Percentiles rank a stretch among this genome's conserved stretches.
phyloP scores from a whole-genome alignment of 2,888 invertebrate genomes.

The Seira musarum region DNA sequence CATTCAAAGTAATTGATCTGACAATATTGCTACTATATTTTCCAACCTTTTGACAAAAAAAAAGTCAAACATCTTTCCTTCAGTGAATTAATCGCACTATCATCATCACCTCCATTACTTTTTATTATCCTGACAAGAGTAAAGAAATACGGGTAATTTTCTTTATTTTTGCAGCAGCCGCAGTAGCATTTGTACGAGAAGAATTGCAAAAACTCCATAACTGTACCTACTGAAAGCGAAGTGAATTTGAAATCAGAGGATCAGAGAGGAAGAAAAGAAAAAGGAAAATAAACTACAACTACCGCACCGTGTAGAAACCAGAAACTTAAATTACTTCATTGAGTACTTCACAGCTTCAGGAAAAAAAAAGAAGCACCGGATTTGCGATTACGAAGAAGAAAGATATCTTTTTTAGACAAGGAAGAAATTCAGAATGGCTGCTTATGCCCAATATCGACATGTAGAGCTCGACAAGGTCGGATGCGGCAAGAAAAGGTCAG shows the following conservation, averaged over 20 bases:
- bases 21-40: not conserved
- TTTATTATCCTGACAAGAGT: not conserved
- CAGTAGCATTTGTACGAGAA: not conserved
- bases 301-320: conserved; percentile 37
- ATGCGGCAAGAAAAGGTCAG: conserved; percentile 93
- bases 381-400: not conserved
- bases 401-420: conserved; percentile 9
- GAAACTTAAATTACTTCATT: conserved; percentile 33
- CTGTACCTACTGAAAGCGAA: conserved; percentile 14
- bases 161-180: not conserved
- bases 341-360: not conserved
- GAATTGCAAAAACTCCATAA: conserved; percentile 4
- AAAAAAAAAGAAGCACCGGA: conserved; percentile 9
- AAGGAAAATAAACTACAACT: not conserved
- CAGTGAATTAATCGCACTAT: not conserved
- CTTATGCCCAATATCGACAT: conserved; percentile 94
- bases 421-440: conserved; percentile 78
- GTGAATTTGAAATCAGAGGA: conserved; percentile 15
- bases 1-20: conserved; percentile 5
- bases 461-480: conserved; percentile 95
- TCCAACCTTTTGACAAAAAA: not conserved
- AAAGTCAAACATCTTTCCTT: not conserved
- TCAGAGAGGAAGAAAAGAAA: not conserved
- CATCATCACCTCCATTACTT: conserved; percentile 6
- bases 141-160: not conserved